Evolutionary conservation across 2,113 vertebrate species (phyloP), one percentile per base, ranked within the genome.

Genomic region (Anser brachyrhynchus): DNA sequence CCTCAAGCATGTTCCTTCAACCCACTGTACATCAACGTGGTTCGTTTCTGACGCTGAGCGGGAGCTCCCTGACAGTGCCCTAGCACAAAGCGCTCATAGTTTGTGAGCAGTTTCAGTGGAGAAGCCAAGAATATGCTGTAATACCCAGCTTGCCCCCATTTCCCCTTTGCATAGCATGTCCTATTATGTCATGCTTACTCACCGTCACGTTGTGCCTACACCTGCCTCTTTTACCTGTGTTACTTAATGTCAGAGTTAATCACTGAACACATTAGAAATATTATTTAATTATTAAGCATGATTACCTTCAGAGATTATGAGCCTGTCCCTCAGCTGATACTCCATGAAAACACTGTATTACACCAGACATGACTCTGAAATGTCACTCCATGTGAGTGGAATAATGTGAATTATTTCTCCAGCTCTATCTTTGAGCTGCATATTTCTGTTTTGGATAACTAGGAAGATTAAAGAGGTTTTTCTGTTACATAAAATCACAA

Each of bases 11-110:
- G 2, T 11, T 49, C 11, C 22, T 76, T 35, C 35, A 67, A 25
- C 9, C 29, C 26, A 0, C 25, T 11, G 59, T 33, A 2, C 1
- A 39, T 43, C 26, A 10, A 5, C 35, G 22, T 31, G 2, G 9
- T 54, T 73, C 75, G 31, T 35, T 87, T 57, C 62, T 72, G 54
- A 37, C 10, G 13, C 51, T 10, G 43, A 76, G 13, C 17, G 21
- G 13, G 10, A 55, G 37, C 14, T n/a, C 33, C 7, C 17, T 25
- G 65, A 20, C 55, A 26, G n/a, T 12, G 58, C 15, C 46, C 4
- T 4, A 43, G 19, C 9, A 29, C 4, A 18, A 58, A 51, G 73
- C 41, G 37, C 10, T 41, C 31, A 13, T 33, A 6, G 26, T 67
- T 10, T 18, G 13, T 3, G 23, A 33, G 31, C 19, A 41, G 41